A percentile compares a stretch with the other conserved stretches of the same genome.
These are phyloP conservation scores for Scolopax bukidnonensis DNA, from an alignment of 2,797 vertebrate species.

Conservation along the genomic window DNA sequence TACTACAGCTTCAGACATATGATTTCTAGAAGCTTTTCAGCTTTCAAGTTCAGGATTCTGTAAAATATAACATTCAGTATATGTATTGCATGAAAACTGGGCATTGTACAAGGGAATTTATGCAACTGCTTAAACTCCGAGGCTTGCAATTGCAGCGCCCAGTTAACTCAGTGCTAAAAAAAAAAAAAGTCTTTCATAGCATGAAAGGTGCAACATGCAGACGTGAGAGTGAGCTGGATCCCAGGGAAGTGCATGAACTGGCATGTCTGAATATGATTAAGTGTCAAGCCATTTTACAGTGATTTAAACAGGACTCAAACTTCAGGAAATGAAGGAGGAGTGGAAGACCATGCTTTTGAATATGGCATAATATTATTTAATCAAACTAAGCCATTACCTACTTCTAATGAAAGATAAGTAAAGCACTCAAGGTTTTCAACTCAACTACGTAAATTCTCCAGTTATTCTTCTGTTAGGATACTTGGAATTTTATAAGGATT, in stretches of 20 bases:
- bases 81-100: background rate
- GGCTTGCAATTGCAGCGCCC: background rate
- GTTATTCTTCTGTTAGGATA: slow-evolving; percentile 8
- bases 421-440: background rate
- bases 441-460: background rate
- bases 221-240: background rate
- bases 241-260: background rate
- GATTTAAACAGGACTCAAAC: slow-evolving; percentile 27
- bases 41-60: background rate
- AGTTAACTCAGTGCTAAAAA: background rate
- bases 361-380: background rate
- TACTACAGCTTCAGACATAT: background rate
- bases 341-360: background rate
- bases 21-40: background rate
- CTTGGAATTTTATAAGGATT: background rate
- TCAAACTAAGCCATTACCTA: background rate
- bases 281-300: slow-evolving; percentile 13
- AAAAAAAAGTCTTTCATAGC: background rate
- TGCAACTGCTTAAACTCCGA: background rate
- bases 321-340: slow-evolving; percentile 36
- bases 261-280: background rate
- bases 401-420: background rate
- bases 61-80: background rate
- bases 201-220: background rate
- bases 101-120: background rate